Base-by-base conservation (phyloP, 30 jellyfish, hydroid and myxozoan species). In the Turritopsis dohrnii region DNA sequence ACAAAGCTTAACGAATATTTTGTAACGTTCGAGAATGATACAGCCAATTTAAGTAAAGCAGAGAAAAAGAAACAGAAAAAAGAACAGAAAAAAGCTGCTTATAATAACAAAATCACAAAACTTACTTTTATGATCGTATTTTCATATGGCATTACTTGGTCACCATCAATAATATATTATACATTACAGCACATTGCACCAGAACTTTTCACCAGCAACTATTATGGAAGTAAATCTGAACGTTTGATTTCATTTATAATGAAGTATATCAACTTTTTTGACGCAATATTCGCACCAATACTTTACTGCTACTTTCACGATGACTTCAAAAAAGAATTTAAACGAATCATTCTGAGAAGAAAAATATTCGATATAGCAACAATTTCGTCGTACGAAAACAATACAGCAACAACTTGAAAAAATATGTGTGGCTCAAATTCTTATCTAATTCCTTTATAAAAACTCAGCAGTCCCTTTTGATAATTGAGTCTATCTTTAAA, bases 101-200 rank as follows among this genome's bases (percentile, higher is more conserved):
- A 80, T 8, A 22, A 31, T 16, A 53, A 22, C 27, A 52, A 80
- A 53, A 80, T 71, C 4, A 80, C 87, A 17, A 31, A 53, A 53
- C 79, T 80, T 27, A 71, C 77, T 22, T 53, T 80, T 13, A 25
- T 53, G 16, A 53, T 80, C n/a, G 65, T 80, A 7, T 71, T 80
- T 1, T 53, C 83, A 31, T 31, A 71, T 80, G 87, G 81, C 21
- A 65, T 80, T 16, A 80, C 87, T 26, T 80, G 87, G 87, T 25
- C 83, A 7, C 87, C 87, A 80, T 31, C 83, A 22, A 53, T 53
- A 27, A 28, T 80, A 17, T 80, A 80, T 81, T 24, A 1, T 53
- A 21, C 65, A 16, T 17, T 22, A 16, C 87, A 53, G 53, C 83
- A 53, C 54, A 53, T 80, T 16, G 21, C 26, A 18, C 79, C 87